phyloP scores from a whole-genome alignment of 2,888 invertebrate species.

The Tenthredo mesomela region DNA sequence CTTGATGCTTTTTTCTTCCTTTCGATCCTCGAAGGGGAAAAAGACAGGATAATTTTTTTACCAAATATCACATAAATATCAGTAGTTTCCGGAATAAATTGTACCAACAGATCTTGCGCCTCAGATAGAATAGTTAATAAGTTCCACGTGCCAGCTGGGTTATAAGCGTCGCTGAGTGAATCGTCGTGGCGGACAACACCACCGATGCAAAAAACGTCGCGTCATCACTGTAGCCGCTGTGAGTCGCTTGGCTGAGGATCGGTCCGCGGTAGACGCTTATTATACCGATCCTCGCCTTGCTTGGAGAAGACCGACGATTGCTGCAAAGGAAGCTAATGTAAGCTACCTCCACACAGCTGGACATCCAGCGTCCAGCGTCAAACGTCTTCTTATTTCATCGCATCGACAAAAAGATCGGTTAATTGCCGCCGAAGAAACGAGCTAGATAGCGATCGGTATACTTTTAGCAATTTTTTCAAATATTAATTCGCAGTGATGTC shows the following conservation, averaged over 20 bases:
- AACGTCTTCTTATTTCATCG: constrained; percentile 1
- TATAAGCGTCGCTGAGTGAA: constrained; percentile 42
- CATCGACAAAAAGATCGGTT: not conserved
- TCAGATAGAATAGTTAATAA: constrained; percentile 15
- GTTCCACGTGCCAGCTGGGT: constrained; percentile 33
- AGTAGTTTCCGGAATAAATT: not conserved
- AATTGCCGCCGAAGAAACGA: not conserved
- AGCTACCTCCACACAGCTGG: constrained; percentile 47
- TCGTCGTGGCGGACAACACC: constrained; percentile 22
- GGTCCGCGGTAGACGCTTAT: constrained; percentile 49
- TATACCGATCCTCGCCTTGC: constrained; percentile 46
- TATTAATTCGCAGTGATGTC: not conserved
- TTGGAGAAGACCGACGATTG: constrained; percentile 44
- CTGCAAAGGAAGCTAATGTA: constrained; percentile 37
- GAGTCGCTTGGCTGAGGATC: constrained; percentile 28
- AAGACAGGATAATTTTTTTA: not conserved
- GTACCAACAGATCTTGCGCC: not conserved
- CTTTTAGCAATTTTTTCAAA: not conserved
- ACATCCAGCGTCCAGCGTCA: not conserved
- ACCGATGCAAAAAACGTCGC: constrained; percentile 47
- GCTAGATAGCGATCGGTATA: not conserved
- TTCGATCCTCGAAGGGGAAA: not conserved
- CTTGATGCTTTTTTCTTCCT: not conserved
- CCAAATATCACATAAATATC: not conserved
- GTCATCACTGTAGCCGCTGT: constrained; percentile 40